Conservation (phyloP, 2,113 vertebrate species). For the Monopterus albus region DNA sequence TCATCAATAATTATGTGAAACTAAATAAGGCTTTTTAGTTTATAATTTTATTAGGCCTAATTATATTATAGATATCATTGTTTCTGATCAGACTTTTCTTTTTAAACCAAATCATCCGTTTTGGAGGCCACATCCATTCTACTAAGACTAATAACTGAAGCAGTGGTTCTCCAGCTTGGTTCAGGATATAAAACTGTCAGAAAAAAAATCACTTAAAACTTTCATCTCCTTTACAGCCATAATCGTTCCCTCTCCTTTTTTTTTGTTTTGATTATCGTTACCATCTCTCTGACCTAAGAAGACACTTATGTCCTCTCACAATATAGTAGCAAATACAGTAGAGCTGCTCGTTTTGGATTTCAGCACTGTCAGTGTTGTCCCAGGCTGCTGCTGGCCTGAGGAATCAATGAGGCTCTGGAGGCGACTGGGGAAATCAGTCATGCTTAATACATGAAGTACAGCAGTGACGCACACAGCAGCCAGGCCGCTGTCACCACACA, state of each 20-base stretch:
- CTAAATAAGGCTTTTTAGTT: neutral
- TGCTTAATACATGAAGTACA: conserved; percentile 81
- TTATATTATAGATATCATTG: neutral
- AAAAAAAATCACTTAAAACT: neutral
- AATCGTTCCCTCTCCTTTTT: no score
- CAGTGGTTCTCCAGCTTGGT: no score
- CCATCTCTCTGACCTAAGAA: neutral
- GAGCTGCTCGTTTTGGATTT: conserved; percentile 20
- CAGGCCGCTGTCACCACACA: conserved; percentile 62
- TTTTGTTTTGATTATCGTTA: no score
- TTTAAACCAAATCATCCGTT: neutral
- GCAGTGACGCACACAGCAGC: conserved; percentile 78
- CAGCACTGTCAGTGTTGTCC: conserved; percentile 18
- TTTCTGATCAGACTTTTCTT: neutral
- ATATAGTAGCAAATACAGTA: neutral
- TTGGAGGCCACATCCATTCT: neutral
- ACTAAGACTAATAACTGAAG: neutral
- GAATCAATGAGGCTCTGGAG: conserved; percentile 78
- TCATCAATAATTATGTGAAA: neutral
- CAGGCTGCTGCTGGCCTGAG: conserved; percentile 17
- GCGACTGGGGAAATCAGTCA: conserved; percentile 82
- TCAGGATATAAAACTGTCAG: neutral
- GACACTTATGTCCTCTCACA: neutral
- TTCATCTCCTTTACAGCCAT: neutral
- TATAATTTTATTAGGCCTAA: neutral